Evolutionary conservation across 2,797 vertebrate species (phyloP).

Genomic region (Pseudochaenichthys georgianus): DNA sequence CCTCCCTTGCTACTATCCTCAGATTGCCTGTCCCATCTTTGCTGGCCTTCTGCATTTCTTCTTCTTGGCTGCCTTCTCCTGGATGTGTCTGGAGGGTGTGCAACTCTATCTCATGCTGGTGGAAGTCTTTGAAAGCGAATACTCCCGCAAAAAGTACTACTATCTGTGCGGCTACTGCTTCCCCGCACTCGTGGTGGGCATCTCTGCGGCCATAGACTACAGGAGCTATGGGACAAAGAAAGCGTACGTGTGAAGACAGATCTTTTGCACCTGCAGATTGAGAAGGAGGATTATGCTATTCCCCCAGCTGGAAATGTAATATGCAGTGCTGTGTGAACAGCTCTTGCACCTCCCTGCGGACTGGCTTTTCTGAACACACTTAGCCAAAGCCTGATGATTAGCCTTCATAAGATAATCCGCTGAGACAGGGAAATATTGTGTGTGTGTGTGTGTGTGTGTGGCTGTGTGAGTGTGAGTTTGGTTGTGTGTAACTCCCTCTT

Average conservation of each 20-base stretch:
- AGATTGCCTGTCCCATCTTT: conserved; percentile 95
- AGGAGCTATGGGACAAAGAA: conserved; percentile 96
- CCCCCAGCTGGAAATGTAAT: conserved; percentile 75
- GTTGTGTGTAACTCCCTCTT: conserved; percentile 54
- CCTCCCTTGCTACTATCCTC: conserved; percentile 40
- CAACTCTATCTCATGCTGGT: conserved; percentile 97
- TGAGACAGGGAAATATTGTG: conserved; percentile 73
- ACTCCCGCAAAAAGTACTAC: conserved; percentile 94
- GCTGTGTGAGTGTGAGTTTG: conserved; percentile 37
- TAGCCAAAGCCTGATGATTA: conserved; percentile 83
- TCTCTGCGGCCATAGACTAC: conserved; percentile 95
- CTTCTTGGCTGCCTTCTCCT: conserved; percentile 96
- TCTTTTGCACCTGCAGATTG: conserved; percentile 84
- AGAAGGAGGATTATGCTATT: conserved; percentile 78
- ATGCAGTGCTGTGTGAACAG: conserved; percentile 68
- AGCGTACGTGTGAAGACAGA: conserved; percentile 88
- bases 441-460: conserved; percentile 42
- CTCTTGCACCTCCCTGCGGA: conserved; percentile 72
- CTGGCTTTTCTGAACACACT: conserved; percentile 78
- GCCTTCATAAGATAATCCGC: conserved; percentile 79
- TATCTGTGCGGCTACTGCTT: conserved; percentile 96
- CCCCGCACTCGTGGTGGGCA: conserved; percentile 94
- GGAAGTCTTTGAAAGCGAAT: conserved; percentile 95
- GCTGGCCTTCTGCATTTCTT: conserved; percentile 96
- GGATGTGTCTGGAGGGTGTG: conserved; percentile 96